Evolutionary conservation across 1,140 invertebrate genomes (phyloP), one percentile per base, ranked within the genome.

Genomic region (Anthonomus grandis): DNA sequence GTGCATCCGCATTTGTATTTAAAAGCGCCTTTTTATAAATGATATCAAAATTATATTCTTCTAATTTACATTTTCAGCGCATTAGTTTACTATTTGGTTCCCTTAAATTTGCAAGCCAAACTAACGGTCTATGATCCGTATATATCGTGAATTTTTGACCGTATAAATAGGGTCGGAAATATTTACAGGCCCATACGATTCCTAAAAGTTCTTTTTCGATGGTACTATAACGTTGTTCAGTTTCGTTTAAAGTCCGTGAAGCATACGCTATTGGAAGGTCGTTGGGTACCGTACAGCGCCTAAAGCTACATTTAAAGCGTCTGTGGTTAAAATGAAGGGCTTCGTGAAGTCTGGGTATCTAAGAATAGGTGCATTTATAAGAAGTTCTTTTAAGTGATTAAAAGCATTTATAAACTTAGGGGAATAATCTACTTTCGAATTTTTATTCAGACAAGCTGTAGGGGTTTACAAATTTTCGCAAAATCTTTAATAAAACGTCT

Each of bases 191-290:
- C 50, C 62, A 62, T 1, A 80, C 37, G 9, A 79, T 65, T 0
- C 72, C 73, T 17, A 80, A 57, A 36, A 70, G 70, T 68, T 80
- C 78, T 46, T 67, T 62, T 61, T 81, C 76, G 2, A 72, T 75
- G 4, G 65, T 65, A 31, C 6, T 8, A n/a, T 31, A n/a, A n/a
- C n/a, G n/a, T n/a, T n/a, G n/a, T n/a, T n/a, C n/a, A n/a, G n/a
- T n/a, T n/a, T n/a, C n/a, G n/a, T 31, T 31, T 31, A 31, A n/a
- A 8, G 27, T 31, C 27, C 27, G 6, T 8, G 27, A 31, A 8
- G 27, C n/a, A 31, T 31, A 31, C n/a, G 27, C 27, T 8, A 31
- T 1, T 50, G 59, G 48, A 77, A 79, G 17, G 76, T 75, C 41
- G 51, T 64, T 83, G 79, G 9, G 34, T 19, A 41, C 4, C 9